Evolutionary conservation across 2,113 vertebrate species (phyloP), one percentile per base, ranked within the genome.

Genomic region (Callorhinus ursinus): DNA sequence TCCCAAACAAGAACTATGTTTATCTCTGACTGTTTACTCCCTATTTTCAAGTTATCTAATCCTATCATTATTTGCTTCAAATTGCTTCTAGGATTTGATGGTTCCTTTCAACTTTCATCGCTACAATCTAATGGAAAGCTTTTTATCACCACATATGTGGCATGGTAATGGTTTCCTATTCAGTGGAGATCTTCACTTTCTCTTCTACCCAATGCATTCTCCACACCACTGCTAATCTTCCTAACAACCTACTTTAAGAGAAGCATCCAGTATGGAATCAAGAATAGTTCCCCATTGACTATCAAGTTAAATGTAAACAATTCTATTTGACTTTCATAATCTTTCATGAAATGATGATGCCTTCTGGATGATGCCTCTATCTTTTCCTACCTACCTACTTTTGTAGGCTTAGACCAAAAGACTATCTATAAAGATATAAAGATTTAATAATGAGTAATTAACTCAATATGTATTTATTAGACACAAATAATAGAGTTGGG

Each of bases 391-490:
- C 12, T 39, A 80, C 42, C 63, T 36, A 31, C 63, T 88, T 42
- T 97, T 88, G 11, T 95, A 90, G n/a, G 11, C 18, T 72, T 90
- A 79, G 6, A 86, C 49, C 6, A 82, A 90, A 93, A n/a, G 31
- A 24, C 2, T 53, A 28, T 82, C 46, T 77, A 11, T 89, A 79
- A 46, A 46, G 46, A 46, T 42, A 39, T 81, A 90, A 95, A 77
- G 51, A 79, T 49, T 88, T 72, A 86, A 95, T 91, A 97, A 72
- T 84, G 55, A n/a, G 19, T 85, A 71, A 88, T 69, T 88, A 65
- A 82, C 12, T 93, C 53, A 85, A 13, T 83, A 63, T 51, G 8
- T 86, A 49, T 74, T 94, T 88, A 79, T 91, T 85, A 57, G 91
- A 10, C 7, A 63, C 31, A 42, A 59, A 88, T 93, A 94, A 57